These are phyloP conservation scores for Syrrhaptes paradoxus DNA, from an alignment of 2,113 vertebrate genomes.

Conservation along the genomic window DNA sequence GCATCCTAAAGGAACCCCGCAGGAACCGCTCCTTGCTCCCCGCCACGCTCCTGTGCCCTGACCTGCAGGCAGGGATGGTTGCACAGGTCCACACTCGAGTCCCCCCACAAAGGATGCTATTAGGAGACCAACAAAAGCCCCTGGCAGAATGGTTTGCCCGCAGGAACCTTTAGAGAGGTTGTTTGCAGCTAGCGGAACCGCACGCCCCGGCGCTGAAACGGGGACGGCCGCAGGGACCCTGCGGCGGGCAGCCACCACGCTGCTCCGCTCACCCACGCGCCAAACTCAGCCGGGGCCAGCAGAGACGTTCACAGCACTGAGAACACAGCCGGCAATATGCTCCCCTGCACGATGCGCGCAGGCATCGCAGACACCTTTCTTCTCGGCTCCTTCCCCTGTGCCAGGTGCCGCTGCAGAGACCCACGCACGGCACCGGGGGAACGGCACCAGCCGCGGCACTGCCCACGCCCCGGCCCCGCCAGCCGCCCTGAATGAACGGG, in stretches of 20 bases:
- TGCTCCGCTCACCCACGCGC: fast-evolving
- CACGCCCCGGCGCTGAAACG: fast-evolving
- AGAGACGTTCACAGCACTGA: neutral
- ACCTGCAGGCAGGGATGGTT: neutral
- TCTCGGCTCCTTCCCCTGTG: neutral
- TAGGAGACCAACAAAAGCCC: neutral
- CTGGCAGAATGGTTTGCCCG: fast-evolving
- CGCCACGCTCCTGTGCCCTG: neutral
- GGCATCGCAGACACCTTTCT: neutral
- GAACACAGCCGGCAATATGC: fast-evolving
- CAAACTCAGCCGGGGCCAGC: neutral
- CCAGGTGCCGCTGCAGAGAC: neutral
- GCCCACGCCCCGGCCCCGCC: fast-evolving
- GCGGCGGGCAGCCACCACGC: fast-evolving
- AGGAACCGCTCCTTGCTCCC: neutral
- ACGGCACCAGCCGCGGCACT: neutral
- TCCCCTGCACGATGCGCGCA: fast-evolving
- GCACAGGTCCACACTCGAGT: fast-evolving
- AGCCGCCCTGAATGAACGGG: neutral
- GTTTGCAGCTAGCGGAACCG: fast-evolving
- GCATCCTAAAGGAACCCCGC: fast-evolving
- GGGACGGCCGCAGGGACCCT: fast-evolving
- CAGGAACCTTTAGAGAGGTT: neutral
- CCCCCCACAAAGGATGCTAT: neutral
- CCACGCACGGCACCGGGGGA: neutral